A percentile compares a stretch with the other conserved stretches of the same genome.
These are phyloP conservation scores for Albula glossodonta DNA, from an alignment of 2,113 vertebrate genomes.

Conservation along the genomic window DNA sequence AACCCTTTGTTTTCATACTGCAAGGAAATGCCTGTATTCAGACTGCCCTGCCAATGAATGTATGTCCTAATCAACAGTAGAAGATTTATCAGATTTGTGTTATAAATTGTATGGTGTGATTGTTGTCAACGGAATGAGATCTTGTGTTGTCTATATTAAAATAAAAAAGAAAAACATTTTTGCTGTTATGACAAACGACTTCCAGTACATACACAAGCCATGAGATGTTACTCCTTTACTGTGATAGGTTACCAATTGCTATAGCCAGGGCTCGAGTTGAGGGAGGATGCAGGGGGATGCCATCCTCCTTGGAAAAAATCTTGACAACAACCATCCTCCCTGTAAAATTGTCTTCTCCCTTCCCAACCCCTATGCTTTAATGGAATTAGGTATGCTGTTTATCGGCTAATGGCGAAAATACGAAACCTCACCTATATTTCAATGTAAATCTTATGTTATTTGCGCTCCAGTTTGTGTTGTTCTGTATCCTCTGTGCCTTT, in stretches of 20 bases:
- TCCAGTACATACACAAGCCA: not conserved
- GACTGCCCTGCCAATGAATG: slow-evolving; percentile 13
- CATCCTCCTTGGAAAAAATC: too few species aligned
- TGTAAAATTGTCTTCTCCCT: too few species aligned
- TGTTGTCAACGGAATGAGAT: slow-evolving; percentile 4
- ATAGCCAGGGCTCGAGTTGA: too few species aligned
- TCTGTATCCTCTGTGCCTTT: too few species aligned
- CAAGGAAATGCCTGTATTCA: not conserved
- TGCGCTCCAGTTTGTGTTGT: too few species aligned
- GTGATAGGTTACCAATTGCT: not conserved
- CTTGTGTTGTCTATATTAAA: slow-evolving; percentile 11
- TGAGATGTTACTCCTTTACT: not conserved
- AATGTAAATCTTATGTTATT: too few species aligned
- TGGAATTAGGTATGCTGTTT: too few species aligned
- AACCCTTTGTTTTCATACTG: not conserved
- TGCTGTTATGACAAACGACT: not conserved
- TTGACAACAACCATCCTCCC: too few species aligned
- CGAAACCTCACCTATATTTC: too few species aligned
- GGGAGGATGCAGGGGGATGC: too few species aligned
- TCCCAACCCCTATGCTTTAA: too few species aligned
- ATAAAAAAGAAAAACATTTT: slow-evolving; percentile 7
- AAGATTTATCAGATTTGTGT: not conserved
- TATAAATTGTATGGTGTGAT: slow-evolving; percentile 3
- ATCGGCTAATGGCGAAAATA: too few species aligned
- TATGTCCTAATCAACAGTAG: not conserved